A percentile compares a stretch with the other conserved stretches of the same genome.
These are phyloP conservation scores for Prunella fulvescens DNA, from an alignment of 2,113 vertebrate genomes.

Conservation along the genomic window DNA sequence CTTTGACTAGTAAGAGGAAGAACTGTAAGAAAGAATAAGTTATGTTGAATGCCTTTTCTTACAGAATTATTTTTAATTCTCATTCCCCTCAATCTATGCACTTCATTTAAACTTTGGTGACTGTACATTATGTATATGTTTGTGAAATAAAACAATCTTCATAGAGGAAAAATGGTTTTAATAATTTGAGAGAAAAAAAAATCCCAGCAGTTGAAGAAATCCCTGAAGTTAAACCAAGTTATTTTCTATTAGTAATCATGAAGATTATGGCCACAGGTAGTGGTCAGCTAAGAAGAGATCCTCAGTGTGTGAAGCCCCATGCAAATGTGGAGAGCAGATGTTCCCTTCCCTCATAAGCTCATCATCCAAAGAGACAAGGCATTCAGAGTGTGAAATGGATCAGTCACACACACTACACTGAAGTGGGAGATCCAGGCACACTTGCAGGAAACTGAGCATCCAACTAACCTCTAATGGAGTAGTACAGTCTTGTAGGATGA, in stretches of 20 bases:
- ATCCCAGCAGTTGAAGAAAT: not conserved
- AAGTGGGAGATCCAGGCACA: not conserved
- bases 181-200: not conserved
- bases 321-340: not conserved
- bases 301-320: not conserved
- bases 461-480: not conserved
- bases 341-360: not conserved
- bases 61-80: not conserved
- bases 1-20: not conserved
- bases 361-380: not conserved
- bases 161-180: not conserved
- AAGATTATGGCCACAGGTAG: not conserved
- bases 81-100: not conserved
- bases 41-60: not conserved
- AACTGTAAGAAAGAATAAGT: not conserved
- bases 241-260: not conserved
- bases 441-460: not conserved
- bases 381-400: slow-evolving; percentile 11
- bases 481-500: not conserved
- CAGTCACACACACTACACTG: not conserved
- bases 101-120: not conserved
- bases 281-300: not conserved
- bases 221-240: not conserved
- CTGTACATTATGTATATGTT: not conserved
- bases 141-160: not conserved